Base-by-base conservation (phyloP, 2,797 vertebrate genomes). In the Cottoperca gobio region DNA sequence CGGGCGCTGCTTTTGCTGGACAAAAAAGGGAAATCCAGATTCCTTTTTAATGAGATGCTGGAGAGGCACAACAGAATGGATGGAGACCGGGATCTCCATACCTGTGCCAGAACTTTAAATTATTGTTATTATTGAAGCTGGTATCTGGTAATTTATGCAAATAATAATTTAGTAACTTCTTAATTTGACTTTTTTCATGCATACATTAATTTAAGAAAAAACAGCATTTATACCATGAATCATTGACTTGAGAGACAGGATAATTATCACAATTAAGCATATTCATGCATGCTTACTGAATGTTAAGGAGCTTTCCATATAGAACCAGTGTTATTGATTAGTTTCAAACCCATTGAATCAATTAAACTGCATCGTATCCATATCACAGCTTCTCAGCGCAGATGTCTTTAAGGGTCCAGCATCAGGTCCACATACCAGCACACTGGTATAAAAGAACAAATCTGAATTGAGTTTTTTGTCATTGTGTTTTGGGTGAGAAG, bases 1-100 rank as follows among this genome's bases (percentile, higher is more conserved):
- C 50, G n/a, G n/a, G 24, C 4, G 4, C 70, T 81, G 42, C 48
- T 86, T 76, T 28, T 76, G 74, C 64, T 85, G 63, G 52, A 79
- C 16, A 23, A 76, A 69, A 57, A 57, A 63, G 62, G 43, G 57
- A 77, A 83, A 71, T 39, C 46, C 33, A 39, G 24, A 61, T 68
- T 63, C 5, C 52, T 69, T 4, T 52, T 42, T 11, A 45, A 57
- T 52, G 16, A 62, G 45, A 60, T 73, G 42, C 71, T 81, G 67
- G 9, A 73, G 43, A 74, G 14, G 45, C 58, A 40, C 39, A 6
- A 24, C 31, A 55, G 66, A 69, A 61, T 71, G 52, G 71, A n/a
- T 2, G 9, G 46, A 50, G 54, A 46, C 3, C 23, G 67, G 62
- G 52, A 55, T 45, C 57, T 66, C 9, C 39, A 26, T 21, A 23